Evolutionary conservation across 1,140 invertebrate genomes (phyloP).

Genomic region (Bombus sibiricus): DNA sequence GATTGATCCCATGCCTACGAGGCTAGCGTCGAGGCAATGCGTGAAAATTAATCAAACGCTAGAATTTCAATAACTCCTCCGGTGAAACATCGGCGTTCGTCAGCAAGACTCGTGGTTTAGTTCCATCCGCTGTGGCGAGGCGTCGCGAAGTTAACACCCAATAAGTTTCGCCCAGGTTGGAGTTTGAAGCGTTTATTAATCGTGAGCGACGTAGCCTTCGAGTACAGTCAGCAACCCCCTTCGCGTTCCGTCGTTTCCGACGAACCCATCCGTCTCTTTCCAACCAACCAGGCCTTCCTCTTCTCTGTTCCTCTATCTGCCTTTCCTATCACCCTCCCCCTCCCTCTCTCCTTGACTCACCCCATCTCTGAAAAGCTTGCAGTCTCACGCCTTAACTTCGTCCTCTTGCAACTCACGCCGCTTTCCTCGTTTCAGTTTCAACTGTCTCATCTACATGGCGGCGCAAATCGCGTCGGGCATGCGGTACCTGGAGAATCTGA

Average conservation of each 20-base stretch:
- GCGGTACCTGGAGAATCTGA: constrained; percentile 91
- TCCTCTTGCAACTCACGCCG: constrained; percentile 43
- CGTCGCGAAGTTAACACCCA: constrained; percentile 60
- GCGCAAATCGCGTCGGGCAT: constrained; percentile 94
- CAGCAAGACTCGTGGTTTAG: constrained; percentile 38
- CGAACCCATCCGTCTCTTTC: neutral
- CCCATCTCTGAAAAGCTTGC: constrained; percentile 9
- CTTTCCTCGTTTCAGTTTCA: constrained; percentile 85
- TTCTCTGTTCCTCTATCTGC: too few species aligned
- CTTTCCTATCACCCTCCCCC: constrained; percentile 3
- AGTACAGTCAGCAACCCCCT: neutral
- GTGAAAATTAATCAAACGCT: constrained; percentile 34
- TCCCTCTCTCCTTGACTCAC: neutral
- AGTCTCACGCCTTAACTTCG: constrained; percentile 54
- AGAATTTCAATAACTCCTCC: constrained; percentile 25
- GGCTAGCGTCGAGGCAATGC: neutral
- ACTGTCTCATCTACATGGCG: constrained; percentile 91
- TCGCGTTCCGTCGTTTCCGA: constrained; percentile 5
- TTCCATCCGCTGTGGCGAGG: constrained; percentile 57
- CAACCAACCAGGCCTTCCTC: too few species aligned
- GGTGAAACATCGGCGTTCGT: constrained; percentile 48
- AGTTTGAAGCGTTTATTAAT: constrained; percentile 69
- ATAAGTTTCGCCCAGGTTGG: constrained; percentile 57
- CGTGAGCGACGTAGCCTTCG: constrained; percentile 53
- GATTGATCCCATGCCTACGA: too few species aligned